Evolutionary conservation across 2,113 vertebrate species (phyloP).

Genomic region (Empidonax traillii): DNA sequence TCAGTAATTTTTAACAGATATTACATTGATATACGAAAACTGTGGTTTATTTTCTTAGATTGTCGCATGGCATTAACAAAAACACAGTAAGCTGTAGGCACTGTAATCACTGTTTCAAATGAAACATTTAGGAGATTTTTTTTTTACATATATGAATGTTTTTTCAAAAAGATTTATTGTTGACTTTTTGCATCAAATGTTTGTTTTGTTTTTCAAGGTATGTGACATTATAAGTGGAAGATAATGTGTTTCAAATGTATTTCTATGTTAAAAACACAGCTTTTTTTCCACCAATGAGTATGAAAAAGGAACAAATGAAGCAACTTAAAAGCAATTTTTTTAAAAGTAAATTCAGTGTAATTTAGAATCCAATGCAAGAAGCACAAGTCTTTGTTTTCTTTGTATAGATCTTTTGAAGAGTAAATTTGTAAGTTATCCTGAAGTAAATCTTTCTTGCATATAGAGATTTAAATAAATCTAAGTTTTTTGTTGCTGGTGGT

Average conservation of each 20-base stretch:
- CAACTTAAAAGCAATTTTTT: not conserved
- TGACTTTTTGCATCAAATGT: not conserved
- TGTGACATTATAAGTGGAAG: constrained; percentile 78
- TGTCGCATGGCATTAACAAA: constrained; percentile 90
- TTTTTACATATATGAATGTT: not conserved
- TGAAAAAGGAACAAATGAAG: not conserved
- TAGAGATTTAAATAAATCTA: not conserved
- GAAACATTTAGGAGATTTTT: not conserved
- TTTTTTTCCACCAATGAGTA: not conserved
- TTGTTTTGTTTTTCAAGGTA: constrained; percentile 64
- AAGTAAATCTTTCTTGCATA: not conserved
- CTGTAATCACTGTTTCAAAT: constrained; percentile 63
- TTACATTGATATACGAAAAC: constrained; percentile 81
- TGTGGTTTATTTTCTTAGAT: constrained; percentile 76
- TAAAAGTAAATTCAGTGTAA: not conserved
- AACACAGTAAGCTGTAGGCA: constrained; percentile 75
- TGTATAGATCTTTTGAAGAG: not conserved
- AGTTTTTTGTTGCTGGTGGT: not conserved
- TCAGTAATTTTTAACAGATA: constrained; percentile 79
- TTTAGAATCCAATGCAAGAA: not conserved
- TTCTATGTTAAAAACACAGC: not conserved
- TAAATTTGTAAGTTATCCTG: not conserved
- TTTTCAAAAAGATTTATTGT: not conserved
- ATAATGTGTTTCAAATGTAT: not conserved
- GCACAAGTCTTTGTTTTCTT: not conserved